phyloP scores from a whole-genome alignment of 2,113 vertebrate species.

The Irena cyanogastra region DNA sequence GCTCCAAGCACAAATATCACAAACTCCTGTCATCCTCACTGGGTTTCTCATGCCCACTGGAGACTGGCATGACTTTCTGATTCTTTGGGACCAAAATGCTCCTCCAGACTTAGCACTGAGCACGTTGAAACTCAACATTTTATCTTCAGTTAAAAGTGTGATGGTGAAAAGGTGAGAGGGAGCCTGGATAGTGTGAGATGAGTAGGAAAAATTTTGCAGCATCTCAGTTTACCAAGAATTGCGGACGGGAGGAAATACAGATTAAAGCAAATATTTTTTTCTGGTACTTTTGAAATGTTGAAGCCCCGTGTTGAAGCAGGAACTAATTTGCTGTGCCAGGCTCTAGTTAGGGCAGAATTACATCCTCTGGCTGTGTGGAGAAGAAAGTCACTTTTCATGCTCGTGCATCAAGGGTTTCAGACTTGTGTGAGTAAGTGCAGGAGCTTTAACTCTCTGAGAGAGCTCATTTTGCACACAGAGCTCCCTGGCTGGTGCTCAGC shows the following conservation, averaged over 20 bases:
- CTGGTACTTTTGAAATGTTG: background rate
- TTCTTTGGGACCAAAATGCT: background rate
- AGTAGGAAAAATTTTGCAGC: background rate
- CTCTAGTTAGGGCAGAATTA: background rate
- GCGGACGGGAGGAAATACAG: background rate
- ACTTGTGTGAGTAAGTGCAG: background rate
- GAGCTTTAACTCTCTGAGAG: background rate
- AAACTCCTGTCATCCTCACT: fast-evolving
- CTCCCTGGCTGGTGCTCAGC: background rate
- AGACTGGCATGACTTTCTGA: fast-evolving
- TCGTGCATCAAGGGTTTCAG: background rate
- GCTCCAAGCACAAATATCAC: background rate
- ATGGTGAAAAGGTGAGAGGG: background rate
- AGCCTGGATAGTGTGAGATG: background rate
- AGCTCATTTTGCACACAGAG: background rate
- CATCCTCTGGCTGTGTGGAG: background rate
- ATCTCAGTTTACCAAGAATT: background rate
- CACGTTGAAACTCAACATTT: background rate
- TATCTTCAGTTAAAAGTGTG: background rate
- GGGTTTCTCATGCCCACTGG: background rate
- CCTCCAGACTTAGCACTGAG: background rate
- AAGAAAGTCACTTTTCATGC: background rate
- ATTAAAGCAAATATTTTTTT: background rate
- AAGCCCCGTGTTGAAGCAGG: background rate
- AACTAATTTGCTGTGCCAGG: background rate